Evolutionary conservation across 2,888 invertebrate species (phyloP).

Genomic region (Chalcosyrphus nemorum): DNA sequence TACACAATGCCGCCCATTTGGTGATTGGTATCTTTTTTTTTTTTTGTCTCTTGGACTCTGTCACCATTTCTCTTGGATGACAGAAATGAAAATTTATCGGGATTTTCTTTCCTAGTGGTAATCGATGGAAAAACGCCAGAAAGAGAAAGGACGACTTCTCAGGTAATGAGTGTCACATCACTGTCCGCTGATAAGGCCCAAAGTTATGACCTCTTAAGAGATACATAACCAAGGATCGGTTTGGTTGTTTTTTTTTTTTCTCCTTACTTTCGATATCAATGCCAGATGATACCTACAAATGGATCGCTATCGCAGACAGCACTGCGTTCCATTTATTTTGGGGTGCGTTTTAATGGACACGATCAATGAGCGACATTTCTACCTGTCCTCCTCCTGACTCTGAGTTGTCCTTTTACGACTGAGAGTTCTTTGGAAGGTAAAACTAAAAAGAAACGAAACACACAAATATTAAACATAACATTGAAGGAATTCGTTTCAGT

Average conservation of each 20-base stretch:
- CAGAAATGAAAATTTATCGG: constrained; percentile 70
- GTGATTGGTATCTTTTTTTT: constrained; percentile 64
- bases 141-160: constrained; percentile 36
- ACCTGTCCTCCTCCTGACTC: constrained; percentile 44
- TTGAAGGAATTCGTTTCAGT: constrained; percentile 43
- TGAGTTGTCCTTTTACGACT: constrained; percentile 28
- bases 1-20: constrained; percentile 52
- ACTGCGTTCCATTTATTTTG: constrained; percentile 62
- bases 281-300: constrained; percentile 62
- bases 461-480: too few relatives aligned
- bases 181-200: constrained; percentile 66
- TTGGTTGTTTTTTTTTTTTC: background rate
- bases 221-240: constrained; percentile 19
- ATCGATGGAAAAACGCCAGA: background rate
- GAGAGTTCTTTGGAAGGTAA: constrained; percentile 25
- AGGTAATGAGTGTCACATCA: constrained; percentile 70
- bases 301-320: constrained; percentile 57
- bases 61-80: constrained; percentile 62
- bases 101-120: constrained; percentile 47
- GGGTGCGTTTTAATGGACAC: constrained; percentile 69
- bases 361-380: constrained; percentile 57
- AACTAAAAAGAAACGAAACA: background rate
- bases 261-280: constrained; percentile 23
- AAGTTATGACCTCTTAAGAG: constrained; percentile 65
- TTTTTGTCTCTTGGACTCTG: constrained; percentile 43